Percentiles rank a stretch among this genome's conserved stretches.
These are phyloP conservation scores for Oscheius onirici DNA, from an alignment of 2,888 invertebrate species.

Conservation along the genomic window DNA sequence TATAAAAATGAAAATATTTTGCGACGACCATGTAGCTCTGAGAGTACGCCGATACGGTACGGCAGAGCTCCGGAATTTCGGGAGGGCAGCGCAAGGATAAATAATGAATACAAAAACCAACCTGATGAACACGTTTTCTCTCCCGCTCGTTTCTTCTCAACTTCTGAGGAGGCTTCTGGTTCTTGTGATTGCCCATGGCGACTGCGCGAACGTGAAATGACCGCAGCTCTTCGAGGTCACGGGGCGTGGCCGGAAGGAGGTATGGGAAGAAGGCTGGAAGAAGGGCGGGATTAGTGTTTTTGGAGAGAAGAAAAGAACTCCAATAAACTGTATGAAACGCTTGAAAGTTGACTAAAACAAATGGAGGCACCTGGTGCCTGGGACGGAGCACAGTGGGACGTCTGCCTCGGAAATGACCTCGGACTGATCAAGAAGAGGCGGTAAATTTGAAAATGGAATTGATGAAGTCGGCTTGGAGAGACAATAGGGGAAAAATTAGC, in stretches of 20 bases:
- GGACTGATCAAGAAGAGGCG: no score
- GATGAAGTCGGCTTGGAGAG: no score
- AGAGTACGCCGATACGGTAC: no score
- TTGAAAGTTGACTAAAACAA: conserved; percentile 8
- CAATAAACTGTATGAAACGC: background rate
- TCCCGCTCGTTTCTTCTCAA: conserved; percentile 48
- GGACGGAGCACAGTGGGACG: conserved; percentile 13
- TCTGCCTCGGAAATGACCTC: background rate
- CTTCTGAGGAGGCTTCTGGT: conserved; percentile 34
- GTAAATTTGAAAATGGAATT: no score
- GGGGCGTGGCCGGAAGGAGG: conserved; percentile 22
- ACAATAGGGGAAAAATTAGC: no score
- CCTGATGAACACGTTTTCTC: conserved; percentile 50
- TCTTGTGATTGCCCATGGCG: conserved; percentile 29
- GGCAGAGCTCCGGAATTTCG: no score
- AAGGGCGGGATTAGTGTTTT: background rate
- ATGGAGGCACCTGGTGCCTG: conserved; percentile 28
- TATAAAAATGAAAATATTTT: no score
- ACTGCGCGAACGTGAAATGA: background rate
- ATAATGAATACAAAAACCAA: conserved; percentile 6
- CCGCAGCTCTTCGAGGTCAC: conserved; percentile 16
- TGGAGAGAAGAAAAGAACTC: background rate
- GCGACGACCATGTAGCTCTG: no score
- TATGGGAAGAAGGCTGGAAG: background rate
- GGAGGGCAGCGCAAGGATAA: no score